Base-by-base conservation (phyloP, 2,797 vertebrate genomes). In the Amphiprion clarkii region DNA sequence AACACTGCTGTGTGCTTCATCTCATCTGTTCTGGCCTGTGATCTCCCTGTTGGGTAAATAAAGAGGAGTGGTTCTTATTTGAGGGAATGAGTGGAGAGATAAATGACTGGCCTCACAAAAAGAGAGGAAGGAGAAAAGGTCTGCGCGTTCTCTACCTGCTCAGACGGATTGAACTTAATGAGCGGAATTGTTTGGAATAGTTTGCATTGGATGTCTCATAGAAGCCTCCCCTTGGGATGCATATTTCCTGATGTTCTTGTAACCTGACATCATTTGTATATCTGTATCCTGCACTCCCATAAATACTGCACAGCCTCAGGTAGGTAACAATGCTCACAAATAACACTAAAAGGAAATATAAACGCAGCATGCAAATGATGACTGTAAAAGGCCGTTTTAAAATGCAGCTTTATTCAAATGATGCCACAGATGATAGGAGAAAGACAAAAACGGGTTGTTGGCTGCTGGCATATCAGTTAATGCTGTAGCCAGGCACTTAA, bases 11-110 rank as follows among this genome's bases (percentile, higher is more conserved):
- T 8, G 55, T 23, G 25, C 48, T 73, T 81, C 78, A 49, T 76
- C 76, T 85, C 76, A 77, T 91, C 82, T 84, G 75, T 83, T 87
- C 67, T 44, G 13, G 57, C 49, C 84, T 78, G 81, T 88, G 82
- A 84, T 90, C 73, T 83, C 69, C 86, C 67, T 31, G 31, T 36
- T 76, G 73, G 76, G 69, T 70, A 73, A 82, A 77, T 71, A 64
- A 82, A 16, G 79, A 87, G 82, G 79, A 87, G 73, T 66, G 44
- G 61, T 74, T 83, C 73, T 69, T 61, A 84, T 84, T 79, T 77
- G 77, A 78, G 66, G 46, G 62, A 84, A 83, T 81, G 71, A 79
- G 76, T 87, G 16, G 65, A 66, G 49, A 81, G 78, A 84, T 78
- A 71, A 74, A 89, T 78, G 84, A 52, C 46, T 40, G 59, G 54